These are phyloP conservation scores for Megathymus violae DNA, from an alignment of 1,140 invertebrate species.

Conservation along the genomic window DNA sequence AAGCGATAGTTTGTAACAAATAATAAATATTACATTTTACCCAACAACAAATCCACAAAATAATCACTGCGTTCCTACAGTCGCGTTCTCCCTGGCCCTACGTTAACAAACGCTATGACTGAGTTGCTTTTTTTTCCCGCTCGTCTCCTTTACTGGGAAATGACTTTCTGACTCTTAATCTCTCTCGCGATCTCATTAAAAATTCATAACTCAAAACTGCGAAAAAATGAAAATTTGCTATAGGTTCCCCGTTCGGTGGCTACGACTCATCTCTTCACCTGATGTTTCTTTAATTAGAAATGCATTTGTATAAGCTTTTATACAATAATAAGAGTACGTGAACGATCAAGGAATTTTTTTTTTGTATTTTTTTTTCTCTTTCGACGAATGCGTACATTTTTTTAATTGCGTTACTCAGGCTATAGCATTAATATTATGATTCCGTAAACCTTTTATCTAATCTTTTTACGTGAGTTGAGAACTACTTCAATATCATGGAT, in stretches of 20 bases:
- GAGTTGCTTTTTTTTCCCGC: constrained; percentile 69
- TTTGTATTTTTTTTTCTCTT: neutral
- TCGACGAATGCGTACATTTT: constrained; percentile 16
- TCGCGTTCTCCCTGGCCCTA: constrained; percentile 56
- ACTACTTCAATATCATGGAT: no score
- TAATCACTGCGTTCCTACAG: neutral
- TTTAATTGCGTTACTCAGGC: constrained; percentile 6
- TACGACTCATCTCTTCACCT: constrained; percentile 26
- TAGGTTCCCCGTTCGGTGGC: constrained; percentile 45
- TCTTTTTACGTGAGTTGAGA: neutral
- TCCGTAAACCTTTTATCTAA: neutral
- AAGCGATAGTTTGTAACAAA: neutral
- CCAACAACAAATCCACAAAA: neutral
- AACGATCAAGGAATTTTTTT: constrained; percentile 10
- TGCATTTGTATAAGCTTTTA: constrained; percentile 31
- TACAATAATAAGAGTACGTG: constrained; percentile 28
- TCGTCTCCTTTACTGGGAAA: constrained; percentile 80
- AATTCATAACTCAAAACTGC: constrained; percentile 84
- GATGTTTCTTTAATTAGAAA: constrained; percentile 37
- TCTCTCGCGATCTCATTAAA: constrained; percentile 84
- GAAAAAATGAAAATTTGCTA: constrained; percentile 78
- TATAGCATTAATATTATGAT: no score
- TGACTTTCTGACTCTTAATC: constrained; percentile 84
- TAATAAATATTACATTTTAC: neutral
- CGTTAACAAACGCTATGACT: constrained; percentile 68